Evolutionary conservation across 2,797 vertebrate species (phyloP), one percentile per base, ranked within the genome.

Genomic region (Coreius guichenoti): DNA sequence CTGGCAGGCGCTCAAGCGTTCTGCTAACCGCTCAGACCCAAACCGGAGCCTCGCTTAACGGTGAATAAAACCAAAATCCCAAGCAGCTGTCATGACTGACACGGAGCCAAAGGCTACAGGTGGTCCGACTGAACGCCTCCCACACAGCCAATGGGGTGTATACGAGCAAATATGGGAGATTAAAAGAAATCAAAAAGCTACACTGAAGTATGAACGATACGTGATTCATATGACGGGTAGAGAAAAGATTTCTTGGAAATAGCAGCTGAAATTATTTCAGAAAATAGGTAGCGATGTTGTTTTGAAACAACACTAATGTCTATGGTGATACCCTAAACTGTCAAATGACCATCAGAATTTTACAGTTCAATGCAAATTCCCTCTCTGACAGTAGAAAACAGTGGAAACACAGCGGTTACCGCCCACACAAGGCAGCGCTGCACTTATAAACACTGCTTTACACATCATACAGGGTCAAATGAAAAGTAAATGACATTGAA

Each of bases 91-190:
- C 26, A 51, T 21, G 56, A 58, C 51, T 26, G 49, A 47, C 19
- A 17, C 29, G 1, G 51, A 72, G 56, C 77, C 77, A 80, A 81
- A 58, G 54, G 26, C 36, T 76, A 61, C 76, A 83, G 76, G 78
- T 86, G 82, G 82, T 73, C 85, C 67, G 70, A 39, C 65, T 31
- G 67, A 76, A 76, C 23, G 36, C 26, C 65, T 43, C 76, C 69
- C 54, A 56, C 36, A 54, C 23, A 36, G 39, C 43, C 33, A 63
- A 81, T 5, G n/a, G n/a, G 1, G 31, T 7, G 21, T 69, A 69
- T 21, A 58, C 70, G 75, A 84, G 49, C 63, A 13, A 79, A 82
- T 47, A 26, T 19, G 26, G n/a, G 36, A 45, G 26, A 31, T 69
- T n/a, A 58, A 76, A 65, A 77, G 49, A 51, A 67, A 31, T 56